Base-by-base conservation (phyloP, 2,888 invertebrate genomes). In the Nomada hirtipes region DNA sequence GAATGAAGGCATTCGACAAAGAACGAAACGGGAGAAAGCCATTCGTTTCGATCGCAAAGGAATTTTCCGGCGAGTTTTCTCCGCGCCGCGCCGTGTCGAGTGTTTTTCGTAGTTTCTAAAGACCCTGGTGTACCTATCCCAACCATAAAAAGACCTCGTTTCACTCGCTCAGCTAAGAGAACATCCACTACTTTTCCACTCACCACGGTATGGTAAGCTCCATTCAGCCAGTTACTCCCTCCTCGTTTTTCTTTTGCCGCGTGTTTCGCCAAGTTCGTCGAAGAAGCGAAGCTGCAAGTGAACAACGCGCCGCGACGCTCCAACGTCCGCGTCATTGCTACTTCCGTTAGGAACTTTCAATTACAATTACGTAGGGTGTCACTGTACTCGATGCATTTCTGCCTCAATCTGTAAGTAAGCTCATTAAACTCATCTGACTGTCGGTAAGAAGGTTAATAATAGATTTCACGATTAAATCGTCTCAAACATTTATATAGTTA, bases 331-430 rank as follows among this genome's bases (percentile, higher is more conserved):
- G 79, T 63, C 72, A 60, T 61, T 47, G 61, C 65, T 53, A n/a
- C 20, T 15, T 70, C 68, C 77, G 75, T 63, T 44, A 74, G 79
- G 70, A 85, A 90, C 84, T 87, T 90, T 88, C 89, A 88, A 88
- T 88, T 89, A 89, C 90, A 71, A 77, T 84, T 81, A 69, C 82
- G 79, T 84, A 82, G 76, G 81, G 79, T 85, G 88, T 86, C 85
- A 74, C 82, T 84, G 75, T 83, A 86, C 72, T 55, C 79, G 87
- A 87, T 87, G 83, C 75, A 79, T 79, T 84, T 77, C 80, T 74
- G 67, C 44, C 70, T 50, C 55, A 2, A 2, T 53, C 20, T n/a
- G 20, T 53, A 78, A 71, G 76, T 60, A 73, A 84, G 81, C 79
- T 78, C 53, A 61, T 78, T 85, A 83, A 89, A 83, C 85, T 84